Conservation (phyloP, 2,113 vertebrate genomes). For the Benitochromis conjunctus region DNA sequence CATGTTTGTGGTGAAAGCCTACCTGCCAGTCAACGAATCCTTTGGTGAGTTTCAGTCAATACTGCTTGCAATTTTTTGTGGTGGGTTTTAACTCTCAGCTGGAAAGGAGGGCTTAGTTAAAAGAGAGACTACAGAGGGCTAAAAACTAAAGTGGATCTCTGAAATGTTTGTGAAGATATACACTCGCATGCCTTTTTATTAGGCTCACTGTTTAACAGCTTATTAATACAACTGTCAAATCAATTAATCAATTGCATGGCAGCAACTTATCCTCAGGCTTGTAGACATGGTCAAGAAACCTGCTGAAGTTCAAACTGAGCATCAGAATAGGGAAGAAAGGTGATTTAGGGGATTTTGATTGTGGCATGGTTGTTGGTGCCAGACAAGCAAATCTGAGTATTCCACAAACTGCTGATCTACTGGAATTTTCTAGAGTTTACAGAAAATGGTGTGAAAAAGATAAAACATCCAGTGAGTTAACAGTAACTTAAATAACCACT, state of each 20-base stretch:
- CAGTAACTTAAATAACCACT: background rate
- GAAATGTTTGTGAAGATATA: background rate
- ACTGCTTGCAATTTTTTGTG: background rate
- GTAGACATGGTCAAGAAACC: background rate
- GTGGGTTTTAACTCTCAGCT: background rate
- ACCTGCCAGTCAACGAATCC: conserved; percentile 89
- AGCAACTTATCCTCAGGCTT: background rate
- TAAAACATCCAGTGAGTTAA: background rate
- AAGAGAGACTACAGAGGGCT: background rate
- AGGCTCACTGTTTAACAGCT: background rate
- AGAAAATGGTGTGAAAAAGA: background rate
- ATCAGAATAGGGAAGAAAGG: background rate
- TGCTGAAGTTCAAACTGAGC: background rate
- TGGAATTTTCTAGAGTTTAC: background rate
- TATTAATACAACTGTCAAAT: background rate
- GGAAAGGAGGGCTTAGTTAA: background rate
- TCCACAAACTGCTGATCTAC: background rate
- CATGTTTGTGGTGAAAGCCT: conserved; percentile 92
- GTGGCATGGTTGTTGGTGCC: background rate
- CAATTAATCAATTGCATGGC: background rate
- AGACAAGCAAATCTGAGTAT: background rate
- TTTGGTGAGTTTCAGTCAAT: conserved; percentile 78
- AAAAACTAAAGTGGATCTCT: background rate
- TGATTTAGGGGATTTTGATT: background rate
- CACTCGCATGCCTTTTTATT: background rate